These are phyloP conservation scores for Phylloscopus trochilus DNA, from an alignment of 2,113 vertebrate genomes.

Conservation along the genomic window DNA sequence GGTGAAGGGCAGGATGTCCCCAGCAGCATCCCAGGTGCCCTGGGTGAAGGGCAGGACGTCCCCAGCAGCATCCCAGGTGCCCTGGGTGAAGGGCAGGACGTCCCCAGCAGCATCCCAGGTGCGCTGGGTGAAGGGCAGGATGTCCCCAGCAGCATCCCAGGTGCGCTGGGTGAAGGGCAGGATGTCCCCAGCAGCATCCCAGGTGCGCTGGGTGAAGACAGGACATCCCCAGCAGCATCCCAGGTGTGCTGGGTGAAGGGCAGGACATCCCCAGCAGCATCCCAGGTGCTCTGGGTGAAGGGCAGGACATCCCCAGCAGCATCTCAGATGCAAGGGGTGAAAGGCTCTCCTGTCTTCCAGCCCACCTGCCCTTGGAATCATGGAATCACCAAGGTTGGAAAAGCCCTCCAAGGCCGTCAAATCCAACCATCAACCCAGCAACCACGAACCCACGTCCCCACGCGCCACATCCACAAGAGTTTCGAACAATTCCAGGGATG, in stretches of 20 bases:
- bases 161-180: not conserved
- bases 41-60: not conserved
- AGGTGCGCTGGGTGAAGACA: not conserved
- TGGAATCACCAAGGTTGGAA: not conserved
- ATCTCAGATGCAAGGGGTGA: not conserved
- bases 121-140: too few species aligned
- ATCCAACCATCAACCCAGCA: not conserved
- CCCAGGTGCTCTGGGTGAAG: not conserved
- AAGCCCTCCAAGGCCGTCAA: not conserved
- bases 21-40: not conserved
- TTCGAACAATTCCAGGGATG: not conserved
- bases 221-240: not conserved
- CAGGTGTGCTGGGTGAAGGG: not conserved
- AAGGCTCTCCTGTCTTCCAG: not conserved
- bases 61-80: not conserved
- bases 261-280: not conserved
- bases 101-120: too few species aligned
- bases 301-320: not conserved
- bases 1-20: too few species aligned
- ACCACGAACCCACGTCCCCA: not conserved
- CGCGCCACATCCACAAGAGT: fast-evolving
- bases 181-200: not conserved
- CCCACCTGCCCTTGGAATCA: not conserved
- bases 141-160: not conserved
- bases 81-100: not conserved